These are phyloP conservation scores for Periplaneta americana DNA, from an alignment of 1,140 invertebrate species.

Conservation along the genomic window DNA sequence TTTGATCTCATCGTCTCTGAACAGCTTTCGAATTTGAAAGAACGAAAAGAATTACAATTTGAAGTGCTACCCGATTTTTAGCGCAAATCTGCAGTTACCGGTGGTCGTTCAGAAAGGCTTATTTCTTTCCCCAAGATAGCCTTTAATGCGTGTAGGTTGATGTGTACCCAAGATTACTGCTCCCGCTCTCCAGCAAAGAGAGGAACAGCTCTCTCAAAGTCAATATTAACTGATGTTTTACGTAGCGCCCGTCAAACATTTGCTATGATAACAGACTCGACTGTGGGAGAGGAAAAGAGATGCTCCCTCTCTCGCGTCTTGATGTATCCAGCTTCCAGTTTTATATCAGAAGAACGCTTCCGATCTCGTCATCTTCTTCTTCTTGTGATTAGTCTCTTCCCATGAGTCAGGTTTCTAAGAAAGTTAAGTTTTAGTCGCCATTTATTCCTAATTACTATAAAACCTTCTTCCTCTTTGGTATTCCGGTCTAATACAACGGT, in stretches of 20 bases:
- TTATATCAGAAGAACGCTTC: neutral
- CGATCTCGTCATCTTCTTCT: too few species aligned
- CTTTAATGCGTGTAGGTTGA: neutral
- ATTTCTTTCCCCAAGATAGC: neutral
- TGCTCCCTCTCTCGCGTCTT: neutral
- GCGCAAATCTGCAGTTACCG: too few species aligned
- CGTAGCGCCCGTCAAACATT: conserved; percentile 5
- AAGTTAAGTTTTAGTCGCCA: too few species aligned
- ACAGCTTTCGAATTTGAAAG: too few species aligned
- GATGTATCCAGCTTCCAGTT: neutral
- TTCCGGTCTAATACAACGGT: too few species aligned
- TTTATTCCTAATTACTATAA: too few species aligned
- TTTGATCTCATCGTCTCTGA: too few species aligned
- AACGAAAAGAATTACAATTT: too few species aligned
- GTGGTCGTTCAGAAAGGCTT: neutral
- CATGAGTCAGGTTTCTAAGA: neutral
- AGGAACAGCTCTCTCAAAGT: neutral
- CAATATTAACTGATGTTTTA: conserved; percentile 10
- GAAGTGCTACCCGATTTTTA: too few species aligned
- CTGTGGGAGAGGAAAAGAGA: neutral
- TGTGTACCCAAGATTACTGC: neutral
- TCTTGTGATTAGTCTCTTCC: neutral
- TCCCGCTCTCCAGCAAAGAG: neutral
- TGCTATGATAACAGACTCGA: conserved; percentile 6
- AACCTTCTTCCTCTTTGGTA: too few species aligned